Base-by-base conservation (phyloP, 2,113 vertebrate genomes). In the Lipophrys pholis region DNA sequence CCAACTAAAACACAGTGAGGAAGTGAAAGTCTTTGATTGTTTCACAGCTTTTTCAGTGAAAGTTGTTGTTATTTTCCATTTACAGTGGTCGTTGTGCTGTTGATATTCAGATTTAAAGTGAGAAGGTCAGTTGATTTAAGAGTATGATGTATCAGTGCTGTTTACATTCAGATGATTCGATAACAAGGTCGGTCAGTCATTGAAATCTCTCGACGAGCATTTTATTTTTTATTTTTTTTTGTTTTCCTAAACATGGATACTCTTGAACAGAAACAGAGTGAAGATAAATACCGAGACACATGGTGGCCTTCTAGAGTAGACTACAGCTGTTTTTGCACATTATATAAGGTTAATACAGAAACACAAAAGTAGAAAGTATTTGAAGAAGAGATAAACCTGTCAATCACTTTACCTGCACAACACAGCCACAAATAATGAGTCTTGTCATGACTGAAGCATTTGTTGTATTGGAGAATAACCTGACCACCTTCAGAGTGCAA, bases 271-370 rank as follows among this genome's bases (percentile, higher is more conserved):
- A 74, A 39, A 45, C 36, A 17, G 39, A 69, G 60, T 43, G 55
- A 67, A 56, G 60, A 58, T 55, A 39, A 72, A 77, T 69, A 83
- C 56, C 60, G 80, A 79, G 79, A 88, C 86, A 91, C 88, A 79
- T 36, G 83, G 89, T 86, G 90, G 91, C 91, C 90, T 93, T 93
- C 68, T 90, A 81, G 74, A 88, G 59, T 80, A 81, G 76, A 90
- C 68, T 76, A 76, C 80, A 87, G 88, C 84, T 85, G 67, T 82
- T 86, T 83, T 93, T 93, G 90, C 86, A 90, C 87, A 92, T 90
- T 86, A 85, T 90, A 90, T 62, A 80, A 77, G 81, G 52, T 55
- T 50, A 75, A 69, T 10, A 55, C 68, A 76, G 40, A 74, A 69
- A 80, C 56, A 84, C 55, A 69, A 49, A 49, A 65, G 42, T 50